Evolutionary conservation across 2,797 vertebrate genomes (phyloP), one percentile per base, ranked within the genome.

Genomic region (Aldrovandia affinis): DNA sequence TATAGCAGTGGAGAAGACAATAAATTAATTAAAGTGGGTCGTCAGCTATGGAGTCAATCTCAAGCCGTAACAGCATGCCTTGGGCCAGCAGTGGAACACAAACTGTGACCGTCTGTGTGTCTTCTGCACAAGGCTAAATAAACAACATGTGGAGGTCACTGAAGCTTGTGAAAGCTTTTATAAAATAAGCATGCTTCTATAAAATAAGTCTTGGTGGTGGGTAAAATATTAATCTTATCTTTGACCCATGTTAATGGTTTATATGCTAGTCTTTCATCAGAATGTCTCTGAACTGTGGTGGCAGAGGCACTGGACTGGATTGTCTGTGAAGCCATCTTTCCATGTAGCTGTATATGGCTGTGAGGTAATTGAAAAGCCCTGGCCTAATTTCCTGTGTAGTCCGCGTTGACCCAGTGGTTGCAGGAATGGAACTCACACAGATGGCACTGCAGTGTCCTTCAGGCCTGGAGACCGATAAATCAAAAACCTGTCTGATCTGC

Each of bases 11-110:
- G 90, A 50, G 59, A 92, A 90, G 89, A 88, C 93, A 94, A 94
- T 92, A 92, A 95, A 93, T 90, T 92, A 94, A 90, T 92, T 93
- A 90, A 94, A 88, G 90, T 91, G n/a, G 61, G 80, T 70, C 84
- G 86, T 81, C 86, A 81, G 89, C 89, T 93, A 91, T 92, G 78
- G 81, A 78, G 85, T 86, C 78, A 89, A 83, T 89, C 85, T 92
- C 89, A 87, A 83, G 90, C 91, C n/a, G n/a, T n/a, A n/a, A n/a
- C 12, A 80, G n/a, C n/a, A 15, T 57, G 28, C 7, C 78, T 80
- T 33, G 15, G 78, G 50, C 7, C 52, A 33, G 33, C 50, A n/a
- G 50, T 79, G 25, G 10, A 9, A 42, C 28, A 10, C 42, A n/a
- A n/a, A n/a, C 39, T 47, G 55, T 93, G 87, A 93, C 87, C 77